Evolutionary conservation across 2,797 vertebrate species (phyloP).

Genomic region (Siniperca scherzeri): DNA sequence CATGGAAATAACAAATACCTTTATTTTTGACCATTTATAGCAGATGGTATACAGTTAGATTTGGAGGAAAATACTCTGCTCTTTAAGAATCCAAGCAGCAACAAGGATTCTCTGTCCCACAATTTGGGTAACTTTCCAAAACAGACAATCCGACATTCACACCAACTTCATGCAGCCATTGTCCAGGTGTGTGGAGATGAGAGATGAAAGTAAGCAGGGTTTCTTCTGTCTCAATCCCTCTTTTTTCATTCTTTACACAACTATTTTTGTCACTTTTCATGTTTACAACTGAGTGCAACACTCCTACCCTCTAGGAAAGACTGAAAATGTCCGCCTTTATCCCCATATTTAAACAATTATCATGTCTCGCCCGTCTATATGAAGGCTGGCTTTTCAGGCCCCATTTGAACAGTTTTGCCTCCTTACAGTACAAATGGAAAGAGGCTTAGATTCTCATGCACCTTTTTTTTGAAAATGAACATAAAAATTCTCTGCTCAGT

Average conservation of each 20-base stretch:
- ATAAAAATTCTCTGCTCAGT: background rate
- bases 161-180: background rate
- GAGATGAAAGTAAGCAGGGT: background rate
- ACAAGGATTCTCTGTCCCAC: background rate
- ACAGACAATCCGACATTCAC: background rate
- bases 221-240: background rate
- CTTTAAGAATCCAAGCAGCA: background rate
- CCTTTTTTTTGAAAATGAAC: background rate
- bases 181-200: background rate
- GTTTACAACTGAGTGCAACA: background rate
- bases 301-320: too few species aligned
- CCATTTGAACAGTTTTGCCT: background rate
- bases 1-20: background rate
- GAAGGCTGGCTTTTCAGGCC: background rate
- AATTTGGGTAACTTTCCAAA: background rate
- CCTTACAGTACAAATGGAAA: background rate
- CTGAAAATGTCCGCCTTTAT: background rate
- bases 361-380: background rate
- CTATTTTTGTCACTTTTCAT: background rate
- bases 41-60: background rate
- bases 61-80: background rate
- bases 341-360: background rate
- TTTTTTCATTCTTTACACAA: background rate
- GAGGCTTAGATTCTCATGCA: background rate
- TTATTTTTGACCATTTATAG: background rate